Evolutionary conservation across 1,140 invertebrate genomes (phyloP), one percentile per base, ranked within the genome.

Genomic region (Drosophila rufa): DNA sequence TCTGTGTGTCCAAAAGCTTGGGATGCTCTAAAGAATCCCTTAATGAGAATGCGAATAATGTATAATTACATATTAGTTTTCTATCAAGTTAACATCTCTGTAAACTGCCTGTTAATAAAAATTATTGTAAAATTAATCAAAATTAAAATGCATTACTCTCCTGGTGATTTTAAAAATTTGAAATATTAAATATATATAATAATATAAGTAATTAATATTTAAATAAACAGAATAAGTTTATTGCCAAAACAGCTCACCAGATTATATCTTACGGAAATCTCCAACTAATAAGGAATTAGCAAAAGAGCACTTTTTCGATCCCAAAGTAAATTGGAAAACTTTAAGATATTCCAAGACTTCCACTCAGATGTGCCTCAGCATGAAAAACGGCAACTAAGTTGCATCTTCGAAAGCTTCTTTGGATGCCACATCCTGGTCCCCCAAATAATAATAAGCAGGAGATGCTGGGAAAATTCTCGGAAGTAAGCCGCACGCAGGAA

Each of bases 401-500:
- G 22, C 25, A 40, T 30, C 25, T 60, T 6, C 3, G 22, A 15
- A 11, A 19, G n/a, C 27, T 19, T 9, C 17, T 22, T 30, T 2
- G n/a, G 27, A 22, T 33, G 57, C 53, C 36, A 27, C 27, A n/a
- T 40, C 56, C 40, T 25, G 30, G 2, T 17, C 51, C 15, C 27
- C 25, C n/a, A 38, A 22, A 22, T 43, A 68, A 69, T 51, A 68
- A 68, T 69, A 55, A 19, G 22, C 19, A 43, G 14, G 40, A 67
- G 47, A 53, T 27, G 64, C 40, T 27, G 12, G 27, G 47, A 36
- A 55, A 55, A 51, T 17, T 38, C 45, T 67, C 25, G 12, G 17
- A 33, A 67, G 57, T 7, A 27, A 53, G 55, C 67, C 62, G 48
- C 67, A 70, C 19, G 17, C 22, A n/a, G 67, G 48, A 73, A 50